Percentiles rank a stretch among this genome's conserved stretches.
Evolutionary conservation across 2,113 vertebrate species (phyloP).

Genomic region (Illadopsis cleaveri): DNA sequence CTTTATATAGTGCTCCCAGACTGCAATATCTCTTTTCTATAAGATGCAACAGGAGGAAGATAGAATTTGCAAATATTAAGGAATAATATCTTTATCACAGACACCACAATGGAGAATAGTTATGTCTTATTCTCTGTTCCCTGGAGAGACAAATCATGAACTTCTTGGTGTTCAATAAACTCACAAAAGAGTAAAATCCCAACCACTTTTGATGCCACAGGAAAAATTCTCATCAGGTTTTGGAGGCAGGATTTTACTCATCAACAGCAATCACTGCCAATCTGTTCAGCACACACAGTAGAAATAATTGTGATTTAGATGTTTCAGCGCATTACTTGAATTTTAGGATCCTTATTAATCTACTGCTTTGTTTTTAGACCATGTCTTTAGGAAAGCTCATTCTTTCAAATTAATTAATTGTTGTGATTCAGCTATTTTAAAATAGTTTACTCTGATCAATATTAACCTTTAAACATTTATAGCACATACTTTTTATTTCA

Average conservation of each 20-base stretch:
- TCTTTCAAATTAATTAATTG: not conserved
- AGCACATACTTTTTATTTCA: not conserved
- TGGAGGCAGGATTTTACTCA: not conserved
- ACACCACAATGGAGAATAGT: not conserved
- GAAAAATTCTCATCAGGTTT: not conserved
- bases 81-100: not conserved
- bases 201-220: not conserved
- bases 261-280: not conserved
- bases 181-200: not conserved
- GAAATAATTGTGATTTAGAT: not conserved
- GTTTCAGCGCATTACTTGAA: not conserved
- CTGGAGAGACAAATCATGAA: not conserved
- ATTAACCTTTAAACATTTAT: not conserved
- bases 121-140: not conserved
- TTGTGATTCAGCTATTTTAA: not conserved
- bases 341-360: not conserved
- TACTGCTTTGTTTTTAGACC: not conserved
- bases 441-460: not conserved
- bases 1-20: not conserved
- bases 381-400: not conserved
- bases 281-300: not conserved
- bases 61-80: not conserved
- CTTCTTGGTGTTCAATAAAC: not conserved
- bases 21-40: not conserved
- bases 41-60: not conserved